Evolutionary conservation across 2,113 vertebrate species (phyloP), one percentile per base, ranked within the genome.

Genomic region (Rhynchopsitta pachyrhyncha): DNA sequence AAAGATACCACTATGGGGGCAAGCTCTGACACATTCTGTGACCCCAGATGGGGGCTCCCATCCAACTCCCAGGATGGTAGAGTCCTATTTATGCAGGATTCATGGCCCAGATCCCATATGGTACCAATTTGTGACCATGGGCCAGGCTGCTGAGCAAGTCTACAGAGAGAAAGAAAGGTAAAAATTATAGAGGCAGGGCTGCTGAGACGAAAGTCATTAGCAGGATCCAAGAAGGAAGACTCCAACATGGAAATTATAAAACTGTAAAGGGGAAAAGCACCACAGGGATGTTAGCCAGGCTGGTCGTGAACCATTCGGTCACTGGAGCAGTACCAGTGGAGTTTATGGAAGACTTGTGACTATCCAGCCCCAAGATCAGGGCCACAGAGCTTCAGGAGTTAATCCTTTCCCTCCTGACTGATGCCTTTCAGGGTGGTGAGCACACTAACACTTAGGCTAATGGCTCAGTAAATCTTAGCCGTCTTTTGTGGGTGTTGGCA

Each of bases 231-330:
- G 68, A 71, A 74, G 16, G 49, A 66, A 75, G 27, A 37, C 4
- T 66, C 29, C 29, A 23, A 46, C 11, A 70, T 7, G 19, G 55
- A 24, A 20, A 1, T 35, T 41, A 63, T 6, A 83, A 94, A 71
- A 82, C 3, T 46, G 9, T 28, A 50, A 53, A 82, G 13, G 37
- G 14, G 62, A 80, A 94, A 88, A 71, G 4, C n/a, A 92, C 19
- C 0, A 1, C 47, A 55, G 9, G 6, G 17, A 22, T 6, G 1
- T n/a, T 68, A 82, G n/a, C 17, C 12, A 68, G 39, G 52, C 29
- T 77, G 55, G 8, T 11, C 17, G 15, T 46, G 15, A 91, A 49
- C 28, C 47, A 41, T n/a, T 19, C n/a, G 7, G 39, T 55, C 50
- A 85, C n/a, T 71, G 41, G 19, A 44, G 8, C 12, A 35, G 11